Base-by-base conservation (phyloP, 2,797 vertebrate genomes). In the Enteromius viviparus region DNA sequence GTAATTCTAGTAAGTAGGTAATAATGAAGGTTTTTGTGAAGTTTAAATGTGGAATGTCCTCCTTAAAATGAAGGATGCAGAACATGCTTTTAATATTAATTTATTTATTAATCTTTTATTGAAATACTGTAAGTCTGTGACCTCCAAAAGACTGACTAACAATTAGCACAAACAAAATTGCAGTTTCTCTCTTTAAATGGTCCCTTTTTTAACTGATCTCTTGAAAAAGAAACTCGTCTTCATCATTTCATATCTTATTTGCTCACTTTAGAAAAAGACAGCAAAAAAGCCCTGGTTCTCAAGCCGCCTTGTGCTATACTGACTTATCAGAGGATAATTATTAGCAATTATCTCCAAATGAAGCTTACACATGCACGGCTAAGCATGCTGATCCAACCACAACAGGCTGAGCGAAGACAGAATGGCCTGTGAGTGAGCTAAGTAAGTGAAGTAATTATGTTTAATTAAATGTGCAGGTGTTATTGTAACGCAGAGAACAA, bases 371-470 rank as follows among this genome's bases (percentile, higher is more conserved):
- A 85, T 89, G 90, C 90, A 90, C 1, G 53, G 84, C 69, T 87
- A 85, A 81, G 88, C 85, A 88, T 89, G 91, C 91, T 92, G 92
- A 93, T 91, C 90, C 88, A 86, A 82, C 90, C 90, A 92, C 92
- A 94, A 90, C 90, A 87, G 92, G 89, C 84, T 76, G 85, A 88
- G 82, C 81, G 84, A 92, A 91, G 91, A 89, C 89, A 90, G 92
- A 89, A 87, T 71, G 88, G 87, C 85, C 89, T 87, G 92, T 89
- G 91, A 93, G 91, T 89, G 89, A 90, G 89, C 92, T 91, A 92
- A 94, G 90, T 89, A 92, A 92, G 90, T 91, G 92, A 90, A 88
- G 92, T 91, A 92, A 94, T 94, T 94, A 92, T 85, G 93, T 91
- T 88, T 87, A 92, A 93, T 93, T 89, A 88, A 89, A 90, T 85